Evolutionary conservation across 2,113 vertebrate species (phyloP).

Genomic region (Tetrao urogallus): DNA sequence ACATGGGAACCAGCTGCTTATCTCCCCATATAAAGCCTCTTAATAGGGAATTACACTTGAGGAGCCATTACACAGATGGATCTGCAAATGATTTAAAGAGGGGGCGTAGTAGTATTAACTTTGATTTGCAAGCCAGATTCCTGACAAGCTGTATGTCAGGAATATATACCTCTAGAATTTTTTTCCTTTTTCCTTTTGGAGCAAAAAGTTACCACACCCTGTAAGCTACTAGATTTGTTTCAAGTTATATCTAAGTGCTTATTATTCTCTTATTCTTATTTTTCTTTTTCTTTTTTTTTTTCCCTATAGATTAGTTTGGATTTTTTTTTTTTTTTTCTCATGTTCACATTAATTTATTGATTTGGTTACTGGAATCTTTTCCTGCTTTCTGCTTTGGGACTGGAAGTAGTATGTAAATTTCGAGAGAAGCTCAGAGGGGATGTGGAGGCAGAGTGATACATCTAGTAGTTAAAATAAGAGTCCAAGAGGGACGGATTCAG

Average conservation of each 20-base stretch:
- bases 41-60: conserved; percentile 86
- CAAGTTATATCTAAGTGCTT: not conserved
- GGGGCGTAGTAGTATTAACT: conserved; percentile 74
- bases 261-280: not conserved
- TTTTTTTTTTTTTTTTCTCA: not conserved
- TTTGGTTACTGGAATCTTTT: not conserved
- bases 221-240: not conserved
- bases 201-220: not conserved
- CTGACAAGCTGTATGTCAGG: not conserved
- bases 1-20: conserved; percentile 87
- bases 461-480: not conserved
- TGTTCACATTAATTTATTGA: not conserved
- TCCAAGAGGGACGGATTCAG: not conserved
- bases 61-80: conserved; percentile 85
- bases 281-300: not conserved
- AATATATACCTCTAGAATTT: conserved; percentile 28
- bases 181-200: not conserved
- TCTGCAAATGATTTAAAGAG: conserved; percentile 79
- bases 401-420: not conserved
- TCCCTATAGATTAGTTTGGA: no score
- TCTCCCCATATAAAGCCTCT: conserved; percentile 86
- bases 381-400: not conserved
- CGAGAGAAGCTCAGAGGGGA: not conserved
- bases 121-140: conserved; percentile 78
- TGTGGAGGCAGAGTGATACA: not conserved